Conservation (phyloP, 2,797 vertebrate genomes). For the Rhynchotus rufescens region DNA sequence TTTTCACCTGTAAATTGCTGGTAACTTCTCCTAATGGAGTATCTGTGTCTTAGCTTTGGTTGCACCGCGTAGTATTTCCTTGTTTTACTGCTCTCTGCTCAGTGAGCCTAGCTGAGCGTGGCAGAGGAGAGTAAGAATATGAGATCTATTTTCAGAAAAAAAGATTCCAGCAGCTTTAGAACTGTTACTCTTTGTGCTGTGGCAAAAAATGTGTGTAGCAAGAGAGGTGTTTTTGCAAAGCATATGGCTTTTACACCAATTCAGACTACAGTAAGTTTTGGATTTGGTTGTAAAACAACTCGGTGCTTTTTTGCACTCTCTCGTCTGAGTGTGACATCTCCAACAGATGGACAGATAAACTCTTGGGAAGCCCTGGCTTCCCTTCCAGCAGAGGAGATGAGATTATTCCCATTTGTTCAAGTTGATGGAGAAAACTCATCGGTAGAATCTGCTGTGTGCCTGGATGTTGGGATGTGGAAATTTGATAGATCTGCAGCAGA, state of each 20-base stretch:
- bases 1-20: background rate
- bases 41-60: background rate
- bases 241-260: constrained; percentile 35
- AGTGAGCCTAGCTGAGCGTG: background rate
- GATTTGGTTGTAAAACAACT: constrained; percentile 27
- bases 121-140: constrained; percentile 37
- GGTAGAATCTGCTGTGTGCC: background rate
- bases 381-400: constrained; percentile 9
- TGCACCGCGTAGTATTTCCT: background rate
- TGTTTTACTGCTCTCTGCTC: background rate
- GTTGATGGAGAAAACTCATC: background rate
- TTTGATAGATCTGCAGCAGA: background rate
- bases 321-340: constrained; percentile 27
- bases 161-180: constrained; percentile 45
- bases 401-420: constrained; percentile 12
- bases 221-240: constrained; percentile 14
- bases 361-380: constrained; percentile 2
- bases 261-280: background rate
- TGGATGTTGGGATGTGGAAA: background rate
- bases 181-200: constrained; percentile 47
- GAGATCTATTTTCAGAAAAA: constrained; percentile 43
- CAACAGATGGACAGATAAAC: constrained; percentile 53
- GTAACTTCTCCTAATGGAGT: background rate
- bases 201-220: background rate
- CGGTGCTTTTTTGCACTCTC: constrained; percentile 41